Percentiles rank a stretch among this genome's conserved stretches.
Conservation (phyloP, 2,888 invertebrate genomes). For the Belgica antarctica region DNA sequence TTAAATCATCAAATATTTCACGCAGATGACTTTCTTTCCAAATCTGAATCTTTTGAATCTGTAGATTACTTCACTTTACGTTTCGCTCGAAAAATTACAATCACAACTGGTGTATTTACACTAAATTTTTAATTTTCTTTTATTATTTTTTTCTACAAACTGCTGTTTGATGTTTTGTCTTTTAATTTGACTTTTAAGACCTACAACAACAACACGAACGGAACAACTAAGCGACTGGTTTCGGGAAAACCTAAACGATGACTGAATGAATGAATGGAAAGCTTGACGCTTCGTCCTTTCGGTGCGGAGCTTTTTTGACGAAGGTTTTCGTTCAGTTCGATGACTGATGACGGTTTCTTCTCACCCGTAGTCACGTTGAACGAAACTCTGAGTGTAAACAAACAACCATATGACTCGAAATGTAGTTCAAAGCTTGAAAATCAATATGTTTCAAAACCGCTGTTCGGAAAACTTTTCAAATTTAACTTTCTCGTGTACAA, state of each 20-base stretch:
- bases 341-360: too few species aligned
- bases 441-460: too few species aligned
- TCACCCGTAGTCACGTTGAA: conserved; percentile 1
- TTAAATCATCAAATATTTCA: neutral
- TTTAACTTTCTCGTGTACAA: too few species aligned
- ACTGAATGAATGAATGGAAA: conserved; percentile 31
- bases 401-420: conserved; percentile 13
- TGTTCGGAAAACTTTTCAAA: too few species aligned
- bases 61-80: neutral
- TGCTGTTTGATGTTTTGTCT: neutral
- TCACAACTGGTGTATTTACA: neutral
- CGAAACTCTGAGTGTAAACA: conserved; percentile 32
- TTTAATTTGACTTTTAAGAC: neutral
- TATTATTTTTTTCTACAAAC: neutral
- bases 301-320: conserved; percentile 11
- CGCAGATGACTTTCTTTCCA: neutral
- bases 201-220: conserved; percentile 20
- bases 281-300: conserved; percentile 12
- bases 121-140: neutral
- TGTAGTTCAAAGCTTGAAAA: conserved; percentile 5
- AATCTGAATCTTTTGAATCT: neutral
- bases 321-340: conserved; percentile 1
- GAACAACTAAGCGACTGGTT: conserved; percentile 41
- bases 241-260: conserved; percentile 36
- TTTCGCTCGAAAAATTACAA: neutral